These are phyloP conservation scores for Melieria omissa DNA, from an alignment of 2,888 invertebrate species.

Conservation along the genomic window DNA sequence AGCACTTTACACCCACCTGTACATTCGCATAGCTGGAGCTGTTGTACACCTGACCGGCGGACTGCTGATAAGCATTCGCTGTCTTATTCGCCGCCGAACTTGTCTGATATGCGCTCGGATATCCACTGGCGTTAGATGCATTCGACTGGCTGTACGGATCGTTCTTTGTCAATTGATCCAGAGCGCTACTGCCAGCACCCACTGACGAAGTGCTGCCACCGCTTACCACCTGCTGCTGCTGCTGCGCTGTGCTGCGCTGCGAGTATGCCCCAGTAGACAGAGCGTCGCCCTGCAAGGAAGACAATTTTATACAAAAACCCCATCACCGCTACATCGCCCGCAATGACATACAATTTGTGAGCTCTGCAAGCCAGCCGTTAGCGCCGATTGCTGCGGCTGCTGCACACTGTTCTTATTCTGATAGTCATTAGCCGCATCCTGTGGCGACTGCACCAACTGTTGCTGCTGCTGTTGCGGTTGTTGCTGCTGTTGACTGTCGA, in stretches of 20 bases:
- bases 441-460: constrained; percentile 48
- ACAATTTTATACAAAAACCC: not conserved
- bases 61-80: constrained; percentile 60
- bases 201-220: constrained; percentile 43
- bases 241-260: constrained; percentile 55
- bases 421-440: constrained; percentile 59
- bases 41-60: constrained; percentile 62
- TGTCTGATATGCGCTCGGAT: constrained; percentile 59
- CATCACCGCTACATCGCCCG: not conserved
- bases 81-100: constrained; percentile 58
- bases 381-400: constrained; percentile 49
- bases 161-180: constrained; percentile 65
- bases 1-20: constrained; percentile 50
- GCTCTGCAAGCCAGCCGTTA: constrained; percentile 60
- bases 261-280: constrained; percentile 59
- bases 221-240: constrained; percentile 46
- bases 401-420: constrained; percentile 60
- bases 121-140: constrained; percentile 52
- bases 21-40: constrained; percentile 64
- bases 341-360: constrained; percentile 62
- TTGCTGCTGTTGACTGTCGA: constrained; percentile 61
- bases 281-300: constrained; percentile 56
- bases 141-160: constrained; percentile 65
- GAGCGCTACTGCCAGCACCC: constrained; percentile 53
- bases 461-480: constrained; percentile 49